Base-by-base conservation (phyloP, 2,888 invertebrate species). In the Empis livida region DNA sequence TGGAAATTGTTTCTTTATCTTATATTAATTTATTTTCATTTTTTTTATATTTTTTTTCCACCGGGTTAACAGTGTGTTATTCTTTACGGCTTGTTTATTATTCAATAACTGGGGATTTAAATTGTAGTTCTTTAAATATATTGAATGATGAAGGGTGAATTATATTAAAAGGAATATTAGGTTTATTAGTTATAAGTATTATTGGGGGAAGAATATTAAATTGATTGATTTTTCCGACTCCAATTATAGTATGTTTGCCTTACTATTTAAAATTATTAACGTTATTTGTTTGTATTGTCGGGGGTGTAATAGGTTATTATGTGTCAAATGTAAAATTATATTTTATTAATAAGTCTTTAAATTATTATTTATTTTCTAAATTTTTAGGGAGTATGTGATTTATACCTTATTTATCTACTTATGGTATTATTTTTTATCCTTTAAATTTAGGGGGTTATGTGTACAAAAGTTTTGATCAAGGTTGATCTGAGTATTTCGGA, bases 41-140 rank as follows among this genome's bases (percentile, higher is more conserved):
- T 68, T 62, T 74, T 57, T 64, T 75, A 60, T 73, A 71, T 51
- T 60, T 57, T 54, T 58, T 77, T 67, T 75, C 77, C 38, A 75
- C 74, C 1, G 74, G 76, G 0, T 69, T 79, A 61, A 79, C 78
- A 14, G 71, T 76, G 55, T 71, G 63, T 68, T 75, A 77, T 72
- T 71, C 68, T 47, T 63, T 76, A 62, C 76, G 77, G 6, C 72
- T 79, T 65, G 59, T 68, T 53, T 75, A 71, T 67, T 78, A 75
- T 72, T 65, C 71, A 55, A 70, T 75, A 63, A 57, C 72, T 42
- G 71, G 70, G 50, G 62, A 69, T 62, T 70, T 61, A 64, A 74
- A 74, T 71, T 70, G 71, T 68, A 56, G 65, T 46, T 55, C 58
- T 53, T 57, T 72, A 62, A 72, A 69, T 70, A 68, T 67, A 65